A percentile compares a stretch with the other conserved stretches of the same genome.
Evolutionary conservation across 92 coral and sea anemone species (phyloP).

Genomic region (Siderastrea radians): DNA sequence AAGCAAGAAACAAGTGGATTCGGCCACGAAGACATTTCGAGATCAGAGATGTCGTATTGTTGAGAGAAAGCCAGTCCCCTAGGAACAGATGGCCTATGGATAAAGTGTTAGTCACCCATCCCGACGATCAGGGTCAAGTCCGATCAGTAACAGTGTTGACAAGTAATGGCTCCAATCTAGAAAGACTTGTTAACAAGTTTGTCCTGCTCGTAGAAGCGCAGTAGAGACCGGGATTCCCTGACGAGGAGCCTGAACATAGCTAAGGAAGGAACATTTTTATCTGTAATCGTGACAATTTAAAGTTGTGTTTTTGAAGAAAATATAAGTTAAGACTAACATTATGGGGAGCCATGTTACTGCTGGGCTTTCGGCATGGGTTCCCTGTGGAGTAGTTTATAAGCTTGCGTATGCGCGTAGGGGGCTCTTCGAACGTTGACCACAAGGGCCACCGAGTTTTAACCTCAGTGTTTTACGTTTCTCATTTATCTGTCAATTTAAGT

Average conservation of each 20-base stretch:
- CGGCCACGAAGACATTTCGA: background rate
- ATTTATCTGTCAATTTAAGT: too few relatives aligned
- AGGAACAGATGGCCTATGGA: conserved; percentile 55
- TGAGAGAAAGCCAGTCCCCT: conserved; percentile 49
- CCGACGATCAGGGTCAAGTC: conserved; percentile 54
- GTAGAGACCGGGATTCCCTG: conserved; percentile 65
- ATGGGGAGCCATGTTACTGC: conserved; percentile 25
- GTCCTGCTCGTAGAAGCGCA: conserved; percentile 51
- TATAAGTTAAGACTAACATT: conserved; percentile 45
- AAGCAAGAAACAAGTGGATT: conserved; percentile 15
- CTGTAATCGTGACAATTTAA: background rate
- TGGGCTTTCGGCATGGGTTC: too few relatives aligned
- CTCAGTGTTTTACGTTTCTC: too few relatives aligned
- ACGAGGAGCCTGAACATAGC: conserved; percentile 51
- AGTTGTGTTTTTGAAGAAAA: conserved; percentile 1
- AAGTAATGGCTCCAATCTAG: conserved; percentile 45
- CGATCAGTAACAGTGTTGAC: conserved; percentile 40
- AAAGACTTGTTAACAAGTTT: conserved; percentile 58
- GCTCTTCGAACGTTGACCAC: too few relatives aligned
- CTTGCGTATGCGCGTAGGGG: too few relatives aligned
- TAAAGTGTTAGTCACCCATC: conserved; percentile 27
- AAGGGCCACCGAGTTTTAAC: too few relatives aligned
- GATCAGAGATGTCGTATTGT: conserved; percentile 50
- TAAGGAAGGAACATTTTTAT: background rate
- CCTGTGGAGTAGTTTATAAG: too few relatives aligned